Evolutionary conservation across 2,888 invertebrate species (phyloP).

Genomic region (Synergus itoensis): DNA sequence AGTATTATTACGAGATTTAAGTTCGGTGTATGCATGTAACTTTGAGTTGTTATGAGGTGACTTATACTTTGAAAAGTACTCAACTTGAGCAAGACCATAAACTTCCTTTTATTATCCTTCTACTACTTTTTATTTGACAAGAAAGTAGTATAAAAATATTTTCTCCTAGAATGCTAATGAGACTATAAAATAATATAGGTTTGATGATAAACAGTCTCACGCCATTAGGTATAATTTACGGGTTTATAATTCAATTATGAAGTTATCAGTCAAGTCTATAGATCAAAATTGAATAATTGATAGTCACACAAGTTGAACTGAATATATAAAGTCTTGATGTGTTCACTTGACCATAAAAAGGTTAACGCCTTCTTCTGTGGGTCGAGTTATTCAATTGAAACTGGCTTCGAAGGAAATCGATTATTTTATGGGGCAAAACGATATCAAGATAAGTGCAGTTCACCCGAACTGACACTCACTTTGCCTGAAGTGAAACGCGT

Average conservation of each 20-base stretch:
- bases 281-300: conserved; percentile 10
- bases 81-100: not conserved
- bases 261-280: not conserved
- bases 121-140: not conserved
- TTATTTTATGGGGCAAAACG: conserved; percentile 37
- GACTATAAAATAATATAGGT: not conserved
- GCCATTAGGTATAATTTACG: not conserved
- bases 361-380: conserved; percentile 14
- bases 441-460: conserved; percentile 39
- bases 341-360: conserved; percentile 22
- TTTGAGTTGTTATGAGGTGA: conserved; percentile 25
- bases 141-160: not conserved
- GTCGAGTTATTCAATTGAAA: conserved; percentile 26
- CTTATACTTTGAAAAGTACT: conserved; percentile 11
- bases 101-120: not conserved
- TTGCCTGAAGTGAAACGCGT: conserved; percentile 21
- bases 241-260: conserved; percentile 2
- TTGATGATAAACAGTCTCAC: not conserved
- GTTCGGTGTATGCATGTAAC: conserved; percentile 29
- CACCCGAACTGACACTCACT: conserved; percentile 31
- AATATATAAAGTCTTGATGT: conserved; percentile 12
- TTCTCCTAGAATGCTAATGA: not conserved
- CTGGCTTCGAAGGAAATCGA: conserved; percentile 32
- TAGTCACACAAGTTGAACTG: not conserved
- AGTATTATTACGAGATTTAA: conserved; percentile 29